phyloP scores from a whole-genome alignment of 1,140 invertebrate species.

The Muscidifurax raptorellus region DNA sequence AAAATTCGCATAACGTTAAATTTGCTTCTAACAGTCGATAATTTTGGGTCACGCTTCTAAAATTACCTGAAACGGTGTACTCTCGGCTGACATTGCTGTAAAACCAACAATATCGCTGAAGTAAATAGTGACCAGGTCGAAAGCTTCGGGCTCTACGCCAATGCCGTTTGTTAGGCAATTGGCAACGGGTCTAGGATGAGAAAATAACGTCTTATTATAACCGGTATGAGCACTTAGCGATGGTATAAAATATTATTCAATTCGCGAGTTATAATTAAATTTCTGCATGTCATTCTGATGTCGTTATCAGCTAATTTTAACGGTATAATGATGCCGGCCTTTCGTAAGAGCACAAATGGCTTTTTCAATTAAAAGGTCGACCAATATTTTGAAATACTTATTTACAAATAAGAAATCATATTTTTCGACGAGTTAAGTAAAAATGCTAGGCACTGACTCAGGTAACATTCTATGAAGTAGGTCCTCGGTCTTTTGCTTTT shows the following conservation, averaged over 20 bases:
- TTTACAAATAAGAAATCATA: neutral
- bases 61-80: constrained; percentile 89
- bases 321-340: too few species aligned
- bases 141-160: constrained; percentile 95
- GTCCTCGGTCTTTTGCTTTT: constrained; percentile 96
- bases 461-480: constrained; percentile 95
- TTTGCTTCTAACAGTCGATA: neutral
- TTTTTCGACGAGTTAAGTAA: neutral
- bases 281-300: neutral
- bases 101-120: constrained; percentile 99
- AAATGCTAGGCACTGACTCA: constrained; percentile 79
- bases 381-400: neutral
- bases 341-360: too few species aligned
- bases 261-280: neutral
- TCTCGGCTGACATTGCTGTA: constrained; percentile 96
- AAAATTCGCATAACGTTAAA: constrained; percentile 5
- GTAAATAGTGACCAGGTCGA: constrained; percentile 96
- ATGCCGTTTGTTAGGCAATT: constrained; percentile 90
- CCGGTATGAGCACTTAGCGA: neutral
- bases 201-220: constrained; percentile 40
- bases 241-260: neutral
- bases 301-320: too few species aligned
- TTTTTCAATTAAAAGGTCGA: too few species aligned
- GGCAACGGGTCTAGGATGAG: constrained; percentile 84
- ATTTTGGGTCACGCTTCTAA: constrained; percentile 4